A percentile compares a stretch with the other conserved stretches of the same genome.
Evolutionary conservation across 2,797 vertebrate species (phyloP).

Genomic region (Dromococcyx pavoninus): DNA sequence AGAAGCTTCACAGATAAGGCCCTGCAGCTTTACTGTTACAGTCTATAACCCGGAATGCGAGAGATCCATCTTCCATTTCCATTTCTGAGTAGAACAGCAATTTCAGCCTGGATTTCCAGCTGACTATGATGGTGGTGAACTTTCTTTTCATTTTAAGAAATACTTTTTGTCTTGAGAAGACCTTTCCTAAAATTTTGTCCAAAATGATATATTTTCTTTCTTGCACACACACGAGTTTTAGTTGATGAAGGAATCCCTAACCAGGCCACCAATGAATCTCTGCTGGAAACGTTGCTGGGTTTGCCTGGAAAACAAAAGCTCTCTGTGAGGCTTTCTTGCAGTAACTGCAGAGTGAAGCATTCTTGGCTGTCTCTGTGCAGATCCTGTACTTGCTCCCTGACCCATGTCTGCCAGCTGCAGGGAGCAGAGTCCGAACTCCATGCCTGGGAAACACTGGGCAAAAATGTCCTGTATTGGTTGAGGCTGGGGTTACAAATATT

Average conservation of each 20-base stretch:
- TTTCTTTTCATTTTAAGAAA: not conserved
- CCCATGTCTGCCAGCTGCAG: fast-evolving
- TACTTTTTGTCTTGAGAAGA: not conserved
- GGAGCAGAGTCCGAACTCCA: not conserved
- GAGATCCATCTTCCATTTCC: not conserved
- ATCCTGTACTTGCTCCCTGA: not conserved
- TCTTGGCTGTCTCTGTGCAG: not conserved
- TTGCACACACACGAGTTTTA: not conserved
- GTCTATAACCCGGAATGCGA: not conserved
- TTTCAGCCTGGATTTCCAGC: not conserved
- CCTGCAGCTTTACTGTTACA: not conserved
- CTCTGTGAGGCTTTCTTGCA: not conserved
- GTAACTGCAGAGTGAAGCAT: fast-evolving
- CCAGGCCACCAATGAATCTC: not conserved
- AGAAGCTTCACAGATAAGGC: not conserved
- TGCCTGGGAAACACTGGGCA: not conserved
- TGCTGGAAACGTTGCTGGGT: not conserved
- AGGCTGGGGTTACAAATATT: not conserved
- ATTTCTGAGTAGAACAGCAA: not conserved
- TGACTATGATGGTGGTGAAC: not conserved
- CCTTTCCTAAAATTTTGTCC: not conserved
- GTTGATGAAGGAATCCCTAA: not conserved
- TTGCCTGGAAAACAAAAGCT: not conserved
- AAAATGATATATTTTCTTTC: not conserved
- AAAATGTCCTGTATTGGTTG: fast-evolving